Evolutionary conservation across 2,797 vertebrate species (phyloP), one percentile per base, ranked within the genome.

Genomic region (Girardinus metallicus): DNA sequence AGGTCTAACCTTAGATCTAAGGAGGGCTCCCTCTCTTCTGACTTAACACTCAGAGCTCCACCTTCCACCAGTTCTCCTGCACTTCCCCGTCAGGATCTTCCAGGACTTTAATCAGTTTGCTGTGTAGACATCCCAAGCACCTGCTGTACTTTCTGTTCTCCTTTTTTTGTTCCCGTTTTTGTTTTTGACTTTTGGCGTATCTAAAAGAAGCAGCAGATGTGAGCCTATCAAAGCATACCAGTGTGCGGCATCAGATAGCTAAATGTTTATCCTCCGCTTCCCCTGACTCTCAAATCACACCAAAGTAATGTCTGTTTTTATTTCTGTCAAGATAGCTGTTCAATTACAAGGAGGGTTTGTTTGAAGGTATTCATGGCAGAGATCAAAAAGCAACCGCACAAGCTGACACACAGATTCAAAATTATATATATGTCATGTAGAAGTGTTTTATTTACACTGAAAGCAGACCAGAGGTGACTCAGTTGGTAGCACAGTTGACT

Each of bases 1-100:
- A 89, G 83, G 81, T 81, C 68, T 86, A 75, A 74, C 80, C 77
- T 91, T 81, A 86, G 79, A 88, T 89, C 77, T 74, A 71, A 82
- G 82, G 83, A 84, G 84, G 87, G 83, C 55, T 80, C 66, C 75
- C 41, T 85, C 77, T 89, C 84, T 86, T 88, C 73, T 83, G 29
- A 71, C 66, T 78, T 83, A 83, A 83, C 85, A 80, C 86, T 80
- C 43, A 23, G 31, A 84, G 84, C 86, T 82, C 62, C 66, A 74
- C 66, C 76, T 79, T 80, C 82, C 75, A 26, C n/a, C 53, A 31
- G 0, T 77, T 85, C 82, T 79, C 74, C 77, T 66, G 64, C 34
- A 13, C 74, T 5, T 47, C 75, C 74, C 60, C 26, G 0, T 72
- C 49, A 43, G 31, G 64, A 73, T 85, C 47, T 79, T 43, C 23